Percentiles rank a stretch among this genome's conserved stretches.
Conservation (phyloP, 1,140 invertebrate genomes). For the Leptinotarsa undecemlineata region DNA sequence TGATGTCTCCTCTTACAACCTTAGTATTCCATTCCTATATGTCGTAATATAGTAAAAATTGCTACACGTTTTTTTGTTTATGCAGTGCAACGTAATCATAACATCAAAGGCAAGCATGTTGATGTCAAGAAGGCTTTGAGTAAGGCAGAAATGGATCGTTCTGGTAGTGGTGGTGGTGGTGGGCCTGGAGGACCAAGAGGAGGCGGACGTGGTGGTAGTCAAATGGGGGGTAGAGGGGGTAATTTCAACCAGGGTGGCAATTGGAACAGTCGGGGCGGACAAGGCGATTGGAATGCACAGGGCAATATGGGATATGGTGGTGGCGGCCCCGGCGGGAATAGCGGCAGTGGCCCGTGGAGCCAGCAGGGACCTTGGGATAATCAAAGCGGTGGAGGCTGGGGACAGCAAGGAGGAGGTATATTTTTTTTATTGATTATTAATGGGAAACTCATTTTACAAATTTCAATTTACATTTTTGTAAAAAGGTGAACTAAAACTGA, state of each 20-base stretch:
- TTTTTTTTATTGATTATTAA: background rate
- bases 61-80: no score
- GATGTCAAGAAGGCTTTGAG: slow-evolving; percentile 82
- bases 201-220: slow-evolving; percentile 41
- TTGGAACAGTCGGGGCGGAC: slow-evolving; percentile 54
- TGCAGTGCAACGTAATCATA: slow-evolving; percentile 58
- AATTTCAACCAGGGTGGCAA: slow-evolving; percentile 49
- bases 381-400: slow-evolving; percentile 15
- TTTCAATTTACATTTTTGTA: no score
- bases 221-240: slow-evolving; percentile 25
- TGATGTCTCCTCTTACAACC: no score
- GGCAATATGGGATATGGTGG: slow-evolving; percentile 13
- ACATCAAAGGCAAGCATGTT: slow-evolving; percentile 74
- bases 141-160: slow-evolving; percentile 69
- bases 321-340: slow-evolving; percentile 22
- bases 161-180: slow-evolving; percentile 55
- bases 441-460: background rate
- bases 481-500: no score
- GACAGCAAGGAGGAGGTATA: slow-evolving; percentile 7
- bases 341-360: slow-evolving; percentile 26
- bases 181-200: slow-evolving; percentile 30
- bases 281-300: slow-evolving; percentile 25
- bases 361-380: slow-evolving; percentile 27
- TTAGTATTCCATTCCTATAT: no score
- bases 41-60: no score